These are phyloP conservation scores for Mirounga angustirostris DNA, from an alignment of 2,113 vertebrate genomes.

Conservation along the genomic window DNA sequence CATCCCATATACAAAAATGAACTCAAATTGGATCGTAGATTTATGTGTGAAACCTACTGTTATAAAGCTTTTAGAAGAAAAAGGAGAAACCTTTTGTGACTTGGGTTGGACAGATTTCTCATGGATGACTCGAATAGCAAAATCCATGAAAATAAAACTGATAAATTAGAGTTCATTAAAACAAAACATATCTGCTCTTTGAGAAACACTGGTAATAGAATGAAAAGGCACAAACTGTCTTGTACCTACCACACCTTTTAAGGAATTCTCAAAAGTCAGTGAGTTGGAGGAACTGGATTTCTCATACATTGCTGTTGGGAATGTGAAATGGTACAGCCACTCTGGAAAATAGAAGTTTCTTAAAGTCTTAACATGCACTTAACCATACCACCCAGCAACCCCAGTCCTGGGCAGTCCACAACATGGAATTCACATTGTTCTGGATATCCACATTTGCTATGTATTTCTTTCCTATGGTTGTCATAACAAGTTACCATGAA, in stretches of 20 bases:
- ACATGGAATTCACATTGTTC: background rate
- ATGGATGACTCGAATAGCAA: background rate
- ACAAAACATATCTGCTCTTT: slow-evolving; percentile 9
- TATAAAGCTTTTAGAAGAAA: background rate
- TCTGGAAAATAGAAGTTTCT: background rate
- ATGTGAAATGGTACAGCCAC: background rate
- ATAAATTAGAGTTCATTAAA: background rate
- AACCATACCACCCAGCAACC: background rate
- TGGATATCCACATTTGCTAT: background rate
- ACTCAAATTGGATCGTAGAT: background rate
- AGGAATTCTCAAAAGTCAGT: background rate
- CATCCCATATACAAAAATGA: background rate
- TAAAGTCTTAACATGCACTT: background rate
- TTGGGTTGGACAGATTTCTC: background rate
- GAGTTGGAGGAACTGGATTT: background rate
- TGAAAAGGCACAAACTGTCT: background rate
- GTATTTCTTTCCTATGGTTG: slow-evolving; percentile 12
- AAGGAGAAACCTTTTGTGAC: background rate
- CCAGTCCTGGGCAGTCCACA: background rate
- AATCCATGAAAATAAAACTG: slow-evolving; percentile 13
- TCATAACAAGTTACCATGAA: background rate
- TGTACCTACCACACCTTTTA: background rate
- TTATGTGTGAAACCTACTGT: background rate
- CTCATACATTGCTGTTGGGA: background rate
- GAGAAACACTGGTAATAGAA: background rate